Percentiles rank a stretch among this genome's conserved stretches.
phyloP scores from a whole-genome alignment of 2,113 vertebrate species.

The Ophthalmolycus amberensis region DNA sequence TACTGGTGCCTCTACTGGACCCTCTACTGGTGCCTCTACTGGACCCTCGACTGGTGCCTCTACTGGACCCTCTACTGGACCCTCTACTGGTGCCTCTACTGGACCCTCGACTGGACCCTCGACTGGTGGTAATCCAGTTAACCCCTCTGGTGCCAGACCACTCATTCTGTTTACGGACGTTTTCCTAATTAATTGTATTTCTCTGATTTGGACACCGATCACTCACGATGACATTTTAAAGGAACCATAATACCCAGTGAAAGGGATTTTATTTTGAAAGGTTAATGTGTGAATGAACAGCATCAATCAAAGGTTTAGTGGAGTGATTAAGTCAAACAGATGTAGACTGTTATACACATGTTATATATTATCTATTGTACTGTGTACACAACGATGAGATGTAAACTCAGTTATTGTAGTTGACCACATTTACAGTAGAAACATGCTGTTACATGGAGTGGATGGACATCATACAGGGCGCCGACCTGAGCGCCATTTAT shows the following conservation, averaged over 20 bases:
- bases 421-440: conserved; percentile 28
- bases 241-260: conserved; percentile 64
- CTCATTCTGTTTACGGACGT: not conserved
- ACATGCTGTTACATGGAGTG: not conserved
- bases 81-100: not conserved
- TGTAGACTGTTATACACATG: conserved; percentile 25
- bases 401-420: conserved; percentile 44
- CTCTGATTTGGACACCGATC: conserved; percentile 15
- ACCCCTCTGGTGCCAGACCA: conserved; percentile 6
- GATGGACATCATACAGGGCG: not conserved
- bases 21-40: not conserved
- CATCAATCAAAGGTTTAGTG: not conserved
- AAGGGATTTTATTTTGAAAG: conserved; percentile 77
- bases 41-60: conserved; percentile 34
- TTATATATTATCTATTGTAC: conserved; percentile 26
- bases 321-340: conserved; percentile 30
- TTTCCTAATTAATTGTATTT: not conserved
- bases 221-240: conserved; percentile 43
- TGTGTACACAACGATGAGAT: conserved; percentile 40
- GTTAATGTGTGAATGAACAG: conserved; percentile 18
- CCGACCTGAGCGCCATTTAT: not conserved
- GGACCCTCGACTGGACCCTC: conserved; percentile 15
- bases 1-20: conserved; percentile 17
- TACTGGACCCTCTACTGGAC: not conserved
- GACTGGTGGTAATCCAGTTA: conserved; percentile 4